Evolutionary conservation across 2,888 invertebrate species (phyloP).

Genomic region (Strigamia crassipes): DNA sequence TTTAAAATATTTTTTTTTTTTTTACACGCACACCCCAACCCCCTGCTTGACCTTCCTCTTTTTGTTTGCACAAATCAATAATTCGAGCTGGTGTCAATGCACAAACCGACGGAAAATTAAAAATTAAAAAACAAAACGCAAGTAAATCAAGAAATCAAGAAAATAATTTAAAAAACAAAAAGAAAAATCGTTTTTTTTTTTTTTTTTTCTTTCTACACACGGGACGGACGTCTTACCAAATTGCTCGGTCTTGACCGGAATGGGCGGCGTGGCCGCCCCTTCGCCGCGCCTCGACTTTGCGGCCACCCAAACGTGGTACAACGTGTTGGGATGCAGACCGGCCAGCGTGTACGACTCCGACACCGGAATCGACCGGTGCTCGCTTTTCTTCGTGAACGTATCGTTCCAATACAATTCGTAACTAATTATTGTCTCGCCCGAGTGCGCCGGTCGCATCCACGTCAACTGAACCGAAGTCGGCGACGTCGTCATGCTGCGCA

Average conservation of each 20-base stretch:
- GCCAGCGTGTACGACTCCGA: conserved; percentile 84
- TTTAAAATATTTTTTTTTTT: no score
- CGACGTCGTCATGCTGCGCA: conserved; percentile 82
- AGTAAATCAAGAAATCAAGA: no score
- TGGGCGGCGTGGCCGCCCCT: conserved; percentile 92
- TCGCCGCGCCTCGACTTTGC: conserved; percentile 91
- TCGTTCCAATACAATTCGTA: conserved; percentile 98
- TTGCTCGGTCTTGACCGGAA: conserved; percentile 85
- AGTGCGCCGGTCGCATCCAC: conserved; percentile 90
- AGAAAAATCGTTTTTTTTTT: no score
- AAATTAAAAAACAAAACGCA: no score
- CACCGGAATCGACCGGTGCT: conserved; percentile 70
- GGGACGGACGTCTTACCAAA: no score
- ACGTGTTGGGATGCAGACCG: conserved; percentile 90
- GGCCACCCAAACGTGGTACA: conserved; percentile 96
- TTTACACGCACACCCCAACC: no score
- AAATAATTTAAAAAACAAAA: no score
- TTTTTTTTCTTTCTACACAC: no score
- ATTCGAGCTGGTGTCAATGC: no score
- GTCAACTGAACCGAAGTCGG: conserved; percentile 88
- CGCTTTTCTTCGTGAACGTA: conserved; percentile 70
- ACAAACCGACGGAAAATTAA: no score
- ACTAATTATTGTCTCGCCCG: conserved; percentile 89
- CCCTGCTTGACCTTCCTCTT: no score
- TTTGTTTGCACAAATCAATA: no score